These are phyloP conservation scores for Cygnus buccinator DNA, from an alignment of 2,113 vertebrate genomes.

Conservation along the genomic window DNA sequence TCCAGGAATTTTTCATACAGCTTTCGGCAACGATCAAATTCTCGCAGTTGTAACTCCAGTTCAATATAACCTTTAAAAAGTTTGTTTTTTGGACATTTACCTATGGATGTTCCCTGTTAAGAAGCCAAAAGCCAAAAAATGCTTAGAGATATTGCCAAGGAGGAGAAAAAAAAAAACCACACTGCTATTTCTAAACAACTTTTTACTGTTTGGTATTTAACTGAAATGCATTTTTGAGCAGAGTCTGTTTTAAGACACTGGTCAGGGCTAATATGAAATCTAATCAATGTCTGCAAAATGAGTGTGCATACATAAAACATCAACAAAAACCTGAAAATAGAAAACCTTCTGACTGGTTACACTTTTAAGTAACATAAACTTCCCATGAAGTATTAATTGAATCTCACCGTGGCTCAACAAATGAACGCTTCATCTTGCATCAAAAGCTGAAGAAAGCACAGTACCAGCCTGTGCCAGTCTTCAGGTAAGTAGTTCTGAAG, in stretches of 20 bases:
- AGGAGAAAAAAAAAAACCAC: too few species aligned
- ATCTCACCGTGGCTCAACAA: neutral
- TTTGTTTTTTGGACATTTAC: constrained; percentile 97
- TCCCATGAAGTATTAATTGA: rapidly evolving
- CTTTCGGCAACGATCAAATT: constrained; percentile 97
- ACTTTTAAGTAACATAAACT: neutral
- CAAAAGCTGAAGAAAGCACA: neutral
- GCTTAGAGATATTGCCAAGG: neutral
- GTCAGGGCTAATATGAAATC: neutral
- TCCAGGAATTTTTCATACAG: constrained; percentile 98
- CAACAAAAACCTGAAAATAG: neutral
- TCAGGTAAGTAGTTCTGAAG: neutral
- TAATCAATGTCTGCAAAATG: neutral
- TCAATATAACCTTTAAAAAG: constrained; percentile 99
- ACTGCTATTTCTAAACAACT: neutral
- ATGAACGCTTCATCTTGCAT: neutral
- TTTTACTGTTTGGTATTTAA: neutral
- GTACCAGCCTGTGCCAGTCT: neutral
- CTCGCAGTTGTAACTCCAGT: constrained; percentile 92
- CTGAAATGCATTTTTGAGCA: neutral
- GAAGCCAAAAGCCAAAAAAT: neutral
- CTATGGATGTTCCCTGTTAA: constrained; percentile 89
- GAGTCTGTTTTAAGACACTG: neutral
- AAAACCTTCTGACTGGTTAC: neutral
- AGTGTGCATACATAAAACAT: neutral